Evolutionary conservation across 2,797 vertebrate genomes (phyloP).

Genomic region (Clarias pachynema): DNA sequence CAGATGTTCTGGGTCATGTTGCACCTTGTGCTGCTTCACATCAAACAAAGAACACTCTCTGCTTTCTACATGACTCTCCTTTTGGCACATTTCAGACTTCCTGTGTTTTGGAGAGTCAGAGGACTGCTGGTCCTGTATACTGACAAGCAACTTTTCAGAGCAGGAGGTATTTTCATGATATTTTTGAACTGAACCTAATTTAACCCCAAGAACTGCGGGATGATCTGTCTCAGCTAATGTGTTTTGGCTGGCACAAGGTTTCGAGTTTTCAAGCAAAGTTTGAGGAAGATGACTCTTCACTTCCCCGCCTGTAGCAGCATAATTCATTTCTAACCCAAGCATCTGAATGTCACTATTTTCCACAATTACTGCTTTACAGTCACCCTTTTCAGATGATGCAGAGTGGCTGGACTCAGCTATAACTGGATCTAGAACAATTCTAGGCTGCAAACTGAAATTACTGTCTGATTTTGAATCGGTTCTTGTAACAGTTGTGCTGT

Average conservation of each 20-base stretch:
- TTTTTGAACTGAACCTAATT: background rate
- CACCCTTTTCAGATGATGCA: slow-evolving; percentile 9
- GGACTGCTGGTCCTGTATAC: background rate
- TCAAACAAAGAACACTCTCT: background rate
- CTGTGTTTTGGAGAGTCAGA: background rate
- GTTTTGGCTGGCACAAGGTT: slow-evolving; percentile 9
- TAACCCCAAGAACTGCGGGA: slow-evolving; percentile 26
- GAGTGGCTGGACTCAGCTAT: slow-evolving; percentile 16
- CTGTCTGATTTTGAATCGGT: slow-evolving; percentile 17
- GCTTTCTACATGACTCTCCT: background rate
- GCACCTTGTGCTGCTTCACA: background rate
- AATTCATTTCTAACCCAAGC: slow-evolving; percentile 2
- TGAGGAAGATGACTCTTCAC: background rate
- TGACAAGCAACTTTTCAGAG: slow-evolving; percentile 1
- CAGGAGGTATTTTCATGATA: slow-evolving; percentile 9
- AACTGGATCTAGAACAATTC: slow-evolving; percentile 48
- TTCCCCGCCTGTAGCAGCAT: slow-evolving; percentile 16
- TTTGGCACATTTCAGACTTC: slow-evolving; percentile 14
- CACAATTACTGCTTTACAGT: background rate
- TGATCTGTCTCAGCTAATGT: slow-evolving; percentile 17
- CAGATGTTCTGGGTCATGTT: background rate
- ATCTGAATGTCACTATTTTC: slow-evolving; percentile 32
- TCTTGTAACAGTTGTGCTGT: slow-evolving; percentile 28
- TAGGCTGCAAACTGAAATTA: slow-evolving; percentile 50
- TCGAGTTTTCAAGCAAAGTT: slow-evolving; percentile 5